A percentile compares a stretch with the other conserved stretches of the same genome.
phyloP scores from a whole-genome alignment of 2,888 invertebrate species.

The Herminia tarsipennalis region DNA sequence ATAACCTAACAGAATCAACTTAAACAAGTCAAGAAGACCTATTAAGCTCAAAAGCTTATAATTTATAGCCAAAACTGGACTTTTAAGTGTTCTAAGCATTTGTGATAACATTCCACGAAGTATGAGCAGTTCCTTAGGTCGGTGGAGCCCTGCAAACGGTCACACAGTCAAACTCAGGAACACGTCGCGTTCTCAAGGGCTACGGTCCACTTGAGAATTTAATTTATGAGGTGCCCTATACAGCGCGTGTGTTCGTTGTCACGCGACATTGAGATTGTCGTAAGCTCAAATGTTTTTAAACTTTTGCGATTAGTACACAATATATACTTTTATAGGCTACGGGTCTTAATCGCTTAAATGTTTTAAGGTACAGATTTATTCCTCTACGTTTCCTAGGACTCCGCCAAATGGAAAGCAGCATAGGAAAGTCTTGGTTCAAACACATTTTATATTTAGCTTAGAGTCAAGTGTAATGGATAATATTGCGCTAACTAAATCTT shows the following conservation, averaged over 20 bases:
- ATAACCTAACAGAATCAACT: too few species aligned
- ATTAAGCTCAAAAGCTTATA: not conserved
- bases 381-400: too few species aligned
- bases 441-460: too few species aligned
- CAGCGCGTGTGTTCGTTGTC: constrained; percentile 39
- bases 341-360: too few species aligned
- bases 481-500: too few species aligned
- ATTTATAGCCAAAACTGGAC: not conserved
- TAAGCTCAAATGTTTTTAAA: not conserved
- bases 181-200: constrained; percentile 42
- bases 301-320: too few species aligned
- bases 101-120: constrained; percentile 6
- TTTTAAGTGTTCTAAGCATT: not conserved
- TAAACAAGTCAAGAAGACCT: too few species aligned
- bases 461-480: too few species aligned
- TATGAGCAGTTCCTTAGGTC: not conserved
- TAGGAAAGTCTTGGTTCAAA: too few species aligned
- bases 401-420: too few species aligned
- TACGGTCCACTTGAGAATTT: constrained; percentile 54
- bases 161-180: constrained; percentile 34
- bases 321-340: too few species aligned
- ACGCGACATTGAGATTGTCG: constrained; percentile 2
- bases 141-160: constrained; percentile 5
- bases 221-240: constrained; percentile 63
- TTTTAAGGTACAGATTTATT: too few species aligned